Evolutionary conservation across 2,113 vertebrate species (phyloP).

Genomic region (Morone saxatilis): DNA sequence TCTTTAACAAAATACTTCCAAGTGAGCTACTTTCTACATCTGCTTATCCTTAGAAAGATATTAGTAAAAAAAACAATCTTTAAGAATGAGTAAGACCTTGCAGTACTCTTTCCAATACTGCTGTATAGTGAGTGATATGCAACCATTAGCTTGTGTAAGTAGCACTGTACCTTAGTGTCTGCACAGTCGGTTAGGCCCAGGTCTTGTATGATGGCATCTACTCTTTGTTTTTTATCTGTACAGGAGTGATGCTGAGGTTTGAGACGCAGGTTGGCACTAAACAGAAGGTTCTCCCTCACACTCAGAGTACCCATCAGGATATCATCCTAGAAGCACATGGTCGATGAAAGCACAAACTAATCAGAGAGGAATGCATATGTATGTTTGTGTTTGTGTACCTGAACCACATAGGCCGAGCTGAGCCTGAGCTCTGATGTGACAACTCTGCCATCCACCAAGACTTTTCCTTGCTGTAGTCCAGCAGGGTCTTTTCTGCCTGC

Average conservation of each 20-base stretch:
- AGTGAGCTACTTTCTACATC: neutral
- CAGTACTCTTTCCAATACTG: neutral
- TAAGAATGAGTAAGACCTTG: neutral
- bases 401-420: slow-evolving; percentile 86
- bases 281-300: slow-evolving; percentile 86
- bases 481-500: slow-evolving; percentile 85
- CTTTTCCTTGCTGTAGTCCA: slow-evolving; percentile 78
- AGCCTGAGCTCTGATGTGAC: slow-evolving; percentile 83
- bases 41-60: neutral
- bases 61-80: neutral
- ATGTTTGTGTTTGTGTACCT: slow-evolving; percentile 75
- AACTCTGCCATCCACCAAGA: slow-evolving; percentile 78
- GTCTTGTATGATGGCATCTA: slow-evolving; percentile 81
- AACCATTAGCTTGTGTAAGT: neutral
- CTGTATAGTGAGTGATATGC: neutral
- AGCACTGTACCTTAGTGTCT: slow-evolving; percentile 80
- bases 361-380: neutral
- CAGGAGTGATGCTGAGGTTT: slow-evolving; percentile 59
- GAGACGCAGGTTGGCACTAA: slow-evolving; percentile 86
- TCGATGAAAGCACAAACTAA: neutral
- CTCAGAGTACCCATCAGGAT: slow-evolving; percentile 86
- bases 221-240: slow-evolving; percentile 76
- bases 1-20: neutral
- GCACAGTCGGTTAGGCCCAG: slow-evolving; percentile 85
- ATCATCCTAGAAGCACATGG: slow-evolving; percentile 78